These are phyloP conservation scores for Scrobipalpa atriplicella DNA, from an alignment of 2,888 invertebrate genomes.

Conservation along the genomic window DNA sequence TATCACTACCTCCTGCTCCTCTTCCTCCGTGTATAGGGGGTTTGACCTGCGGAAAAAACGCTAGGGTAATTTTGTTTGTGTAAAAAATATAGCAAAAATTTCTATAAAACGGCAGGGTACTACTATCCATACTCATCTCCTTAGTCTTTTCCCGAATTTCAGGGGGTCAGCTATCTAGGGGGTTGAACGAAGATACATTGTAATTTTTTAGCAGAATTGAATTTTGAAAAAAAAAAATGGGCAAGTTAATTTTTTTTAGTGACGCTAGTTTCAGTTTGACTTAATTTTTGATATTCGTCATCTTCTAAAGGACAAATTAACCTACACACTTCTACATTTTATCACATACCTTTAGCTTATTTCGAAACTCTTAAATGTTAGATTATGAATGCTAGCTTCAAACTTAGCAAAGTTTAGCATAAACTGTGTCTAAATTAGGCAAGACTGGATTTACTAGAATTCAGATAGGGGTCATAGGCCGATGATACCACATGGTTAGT, in stretches of 20 bases:
- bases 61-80: too few species aligned
- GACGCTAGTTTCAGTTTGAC: background rate
- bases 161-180: too few species aligned
- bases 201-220: too few species aligned
- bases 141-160: too few species aligned
- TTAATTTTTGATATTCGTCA: background rate
- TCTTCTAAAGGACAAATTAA: background rate
- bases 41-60: slow-evolving; percentile 61
- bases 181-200: too few species aligned
- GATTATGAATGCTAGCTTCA: background rate
- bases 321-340: background rate
- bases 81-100: too few species aligned
- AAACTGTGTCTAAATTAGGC: background rate
- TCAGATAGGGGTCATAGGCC: background rate
- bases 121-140: too few species aligned
- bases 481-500: background rate
- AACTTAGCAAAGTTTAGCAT: background rate
- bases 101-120: too few species aligned
- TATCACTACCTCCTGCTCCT: slow-evolving; percentile 78
- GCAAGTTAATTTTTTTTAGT: too few species aligned
- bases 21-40: slow-evolving; percentile 74
- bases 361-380: background rate
- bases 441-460: background rate
- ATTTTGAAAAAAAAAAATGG: too few species aligned
- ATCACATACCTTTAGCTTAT: background rate